Evolutionary conservation across 2,888 invertebrate genomes (phyloP).

Genomic region (Frankliniella fusca): DNA sequence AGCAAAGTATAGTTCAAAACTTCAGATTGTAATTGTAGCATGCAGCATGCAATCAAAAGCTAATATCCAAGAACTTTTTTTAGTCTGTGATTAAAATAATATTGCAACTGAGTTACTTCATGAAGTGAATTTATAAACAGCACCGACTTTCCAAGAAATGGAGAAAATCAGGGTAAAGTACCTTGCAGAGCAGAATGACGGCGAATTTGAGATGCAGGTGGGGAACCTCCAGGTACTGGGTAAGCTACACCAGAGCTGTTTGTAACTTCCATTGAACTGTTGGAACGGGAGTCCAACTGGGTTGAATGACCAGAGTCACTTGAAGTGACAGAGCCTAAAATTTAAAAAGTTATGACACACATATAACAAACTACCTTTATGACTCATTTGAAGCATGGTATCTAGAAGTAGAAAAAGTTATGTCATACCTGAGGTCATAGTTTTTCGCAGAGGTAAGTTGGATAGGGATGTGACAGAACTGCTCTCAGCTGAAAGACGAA

Average conservation of each 20-base stretch:
- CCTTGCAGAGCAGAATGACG: constrained; percentile 55
- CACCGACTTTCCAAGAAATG: too few relatives aligned
- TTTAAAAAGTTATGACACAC: constrained; percentile 38
- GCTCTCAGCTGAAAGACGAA: constrained; percentile 86
- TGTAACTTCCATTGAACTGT: constrained; percentile 50
- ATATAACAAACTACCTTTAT: constrained; percentile 30
- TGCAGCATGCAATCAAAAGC: neutral
- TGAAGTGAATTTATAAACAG: too few relatives aligned
- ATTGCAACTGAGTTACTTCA: neutral
- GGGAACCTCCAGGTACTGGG: neutral
- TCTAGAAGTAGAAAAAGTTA: constrained; percentile 30
- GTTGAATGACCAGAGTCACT: constrained; percentile 88
- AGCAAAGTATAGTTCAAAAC: neutral
- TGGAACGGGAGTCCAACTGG: constrained; percentile 61
- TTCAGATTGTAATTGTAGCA: neutral
- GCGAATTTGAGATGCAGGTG: constrained; percentile 52
- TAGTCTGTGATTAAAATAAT: constrained; percentile 9
- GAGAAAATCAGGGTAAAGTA: constrained; percentile 39
- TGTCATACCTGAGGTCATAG: constrained; percentile 63
- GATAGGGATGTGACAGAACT: constrained; percentile 91
- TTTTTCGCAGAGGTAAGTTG: constrained; percentile 83
- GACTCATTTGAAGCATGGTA: too few relatives aligned
- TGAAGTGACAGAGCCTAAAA: constrained; percentile 78
- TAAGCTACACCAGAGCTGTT: constrained; percentile 41
- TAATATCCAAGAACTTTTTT: too few relatives aligned